Evolutionary conservation across 2,113 vertebrate genomes (phyloP).

Genomic region (Deroptyus accipitrinus): DNA sequence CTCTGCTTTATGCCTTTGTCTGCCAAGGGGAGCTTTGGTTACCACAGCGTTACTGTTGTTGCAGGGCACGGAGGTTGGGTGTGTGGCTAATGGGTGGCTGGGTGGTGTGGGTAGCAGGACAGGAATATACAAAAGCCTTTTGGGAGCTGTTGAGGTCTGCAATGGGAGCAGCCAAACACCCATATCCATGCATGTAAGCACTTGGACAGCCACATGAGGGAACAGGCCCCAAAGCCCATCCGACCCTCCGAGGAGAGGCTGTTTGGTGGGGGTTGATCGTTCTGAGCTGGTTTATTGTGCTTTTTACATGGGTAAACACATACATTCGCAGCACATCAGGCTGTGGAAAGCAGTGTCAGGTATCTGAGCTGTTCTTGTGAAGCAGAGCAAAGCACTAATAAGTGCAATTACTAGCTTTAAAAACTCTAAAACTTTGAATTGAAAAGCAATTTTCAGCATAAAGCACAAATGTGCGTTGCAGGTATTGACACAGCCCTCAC

Average conservation of each 20-base stretch:
- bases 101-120: neutral
- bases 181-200: rapidly evolving
- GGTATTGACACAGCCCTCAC: slow-evolving; percentile 10
- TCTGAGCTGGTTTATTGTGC: neutral
- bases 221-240: rapidly evolving
- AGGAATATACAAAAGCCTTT: neutral
- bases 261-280: rapidly evolving
- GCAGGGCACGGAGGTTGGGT: neutral
- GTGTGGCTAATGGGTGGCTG: rapidly evolving
- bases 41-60: rapidly evolving
- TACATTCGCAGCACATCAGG: neutral
- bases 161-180: neutral
- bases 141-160: rapidly evolving
- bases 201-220: rapidly evolving
- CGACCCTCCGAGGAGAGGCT: rapidly evolving
- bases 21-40: neutral
- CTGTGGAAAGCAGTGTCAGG: neutral
- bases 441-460: slow-evolving; percentile 6
- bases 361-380: neutral
- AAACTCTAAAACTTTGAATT: neutral
- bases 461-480: neutral
- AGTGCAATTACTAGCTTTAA: slow-evolving; percentile 20
- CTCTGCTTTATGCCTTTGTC: neutral
- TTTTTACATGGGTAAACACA: neutral
- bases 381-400: neutral